Conservation (phyloP, 1,140 invertebrate genomes). For the Mya arenaria region DNA sequence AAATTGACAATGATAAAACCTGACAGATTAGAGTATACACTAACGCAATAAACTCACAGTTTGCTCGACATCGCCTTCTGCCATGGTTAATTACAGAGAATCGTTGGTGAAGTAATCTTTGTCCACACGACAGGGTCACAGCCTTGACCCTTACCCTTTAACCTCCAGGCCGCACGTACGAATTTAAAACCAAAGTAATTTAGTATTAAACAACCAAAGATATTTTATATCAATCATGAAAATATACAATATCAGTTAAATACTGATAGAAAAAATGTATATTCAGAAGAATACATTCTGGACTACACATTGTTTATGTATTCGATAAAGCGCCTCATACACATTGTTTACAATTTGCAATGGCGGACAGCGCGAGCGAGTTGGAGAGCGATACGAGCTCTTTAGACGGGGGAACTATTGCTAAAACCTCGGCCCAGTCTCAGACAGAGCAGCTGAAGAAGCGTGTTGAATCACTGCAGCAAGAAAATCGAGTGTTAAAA, state of each 20-base stretch:
- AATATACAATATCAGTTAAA: background rate
- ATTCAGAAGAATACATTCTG: too few species aligned
- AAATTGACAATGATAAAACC: background rate
- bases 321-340: too few species aligned
- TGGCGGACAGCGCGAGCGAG: slow-evolving; percentile 90
- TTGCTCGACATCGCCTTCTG: background rate
- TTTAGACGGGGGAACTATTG: slow-evolving; percentile 90
- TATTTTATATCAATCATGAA: background rate
- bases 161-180: background rate
- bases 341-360: slow-evolving; percentile 75
- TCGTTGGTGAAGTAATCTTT: background rate
- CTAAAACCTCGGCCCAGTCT: slow-evolving; percentile 73
- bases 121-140: background rate
- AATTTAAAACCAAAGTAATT: background rate
- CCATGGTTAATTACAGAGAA: background rate
- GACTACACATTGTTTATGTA: too few species aligned
- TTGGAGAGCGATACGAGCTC: slow-evolving; percentile 94
- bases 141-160: slow-evolving; percentile 38
- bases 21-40: too few species aligned
- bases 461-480: slow-evolving; percentile 96
- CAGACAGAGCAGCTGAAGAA: slow-evolving; percentile 92
- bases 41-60: too few species aligned
- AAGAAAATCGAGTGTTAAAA: slow-evolving; percentile 98
- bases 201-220: background rate
- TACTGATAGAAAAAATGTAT: too few species aligned